Percentiles rank a stretch among this genome's conserved stretches.
These are phyloP conservation scores for Melieria picta DNA, from an alignment of 2,888 invertebrate species.

Conservation along the genomic window DNA sequence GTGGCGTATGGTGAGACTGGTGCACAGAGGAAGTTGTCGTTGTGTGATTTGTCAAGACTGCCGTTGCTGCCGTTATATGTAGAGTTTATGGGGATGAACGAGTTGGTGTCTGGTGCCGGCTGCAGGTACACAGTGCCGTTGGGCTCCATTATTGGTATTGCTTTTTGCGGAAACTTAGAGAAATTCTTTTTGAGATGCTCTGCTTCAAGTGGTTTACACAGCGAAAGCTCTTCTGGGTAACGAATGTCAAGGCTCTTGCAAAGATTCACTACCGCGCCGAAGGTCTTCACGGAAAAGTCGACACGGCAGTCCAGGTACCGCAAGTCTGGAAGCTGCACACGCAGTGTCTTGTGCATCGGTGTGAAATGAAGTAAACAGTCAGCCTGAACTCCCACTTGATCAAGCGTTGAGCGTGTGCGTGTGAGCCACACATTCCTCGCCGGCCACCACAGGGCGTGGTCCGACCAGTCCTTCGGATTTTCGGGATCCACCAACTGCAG, in stretches of 20 bases:
- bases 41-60: conserved; percentile 72
- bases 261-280: conserved; percentile 91
- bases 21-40: conserved; percentile 68
- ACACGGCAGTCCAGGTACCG: conserved; percentile 90
- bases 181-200: conserved; percentile 89
- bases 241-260: conserved; percentile 93
- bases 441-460: conserved; percentile 99
- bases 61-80: conserved; percentile 76
- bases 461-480: conserved; percentile 98
- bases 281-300: conserved; percentile 96
- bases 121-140: conserved; percentile 64
- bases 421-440: conserved; percentile 93
- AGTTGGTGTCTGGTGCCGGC: conserved; percentile 80
- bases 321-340: conserved; percentile 92
- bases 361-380: conserved; percentile 94
- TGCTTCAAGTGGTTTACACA: conserved; percentile 87
- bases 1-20: conserved; percentile 57
- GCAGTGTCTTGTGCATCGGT: conserved; percentile 94
- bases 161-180: conserved; percentile 73
- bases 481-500: conserved; percentile 95
- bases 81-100: conserved; percentile 82
- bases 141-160: conserved; percentile 59
- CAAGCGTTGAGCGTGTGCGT: conserved; percentile 92
- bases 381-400: conserved; percentile 96
- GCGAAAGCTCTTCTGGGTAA: conserved; percentile 96